Conservation (phyloP, 1,140 invertebrate genomes). For the Phortica variegata region DNA sequence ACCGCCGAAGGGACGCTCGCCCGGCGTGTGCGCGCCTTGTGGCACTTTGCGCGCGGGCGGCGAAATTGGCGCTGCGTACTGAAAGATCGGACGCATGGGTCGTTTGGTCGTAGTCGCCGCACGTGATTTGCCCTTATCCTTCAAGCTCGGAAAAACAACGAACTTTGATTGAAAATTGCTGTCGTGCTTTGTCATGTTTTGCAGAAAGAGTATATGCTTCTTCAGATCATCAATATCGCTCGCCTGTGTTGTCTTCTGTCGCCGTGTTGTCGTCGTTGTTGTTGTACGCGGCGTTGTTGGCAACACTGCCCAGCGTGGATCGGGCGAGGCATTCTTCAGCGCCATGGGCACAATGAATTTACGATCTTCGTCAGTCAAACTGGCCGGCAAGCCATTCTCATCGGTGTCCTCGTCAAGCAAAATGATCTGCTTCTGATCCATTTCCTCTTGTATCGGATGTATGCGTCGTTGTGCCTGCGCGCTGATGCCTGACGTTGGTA, state of each 20-base stretch:
- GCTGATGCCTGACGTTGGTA: conserved; percentile 19
- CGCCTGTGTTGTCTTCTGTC: conserved; percentile 15
- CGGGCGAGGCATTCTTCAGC: conserved; percentile 45
- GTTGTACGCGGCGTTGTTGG: conserved; percentile 7
- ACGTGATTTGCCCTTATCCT: conserved; percentile 29
- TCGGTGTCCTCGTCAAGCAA: conserved; percentile 52
- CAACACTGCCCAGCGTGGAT: conserved; percentile 23
- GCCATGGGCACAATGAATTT: conserved; percentile 56
- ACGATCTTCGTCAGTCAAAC: conserved; percentile 46
- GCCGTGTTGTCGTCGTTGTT: conserved; percentile 7
- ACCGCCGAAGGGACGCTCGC: conserved; percentile 32
- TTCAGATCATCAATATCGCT: conserved; percentile 53
- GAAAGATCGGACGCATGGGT: conserved; percentile 36
- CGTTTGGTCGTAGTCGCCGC: conserved; percentile 20
- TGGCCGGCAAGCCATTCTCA: conserved; percentile 44
- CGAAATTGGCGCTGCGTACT: conserved; percentile 43
- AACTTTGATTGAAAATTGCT: conserved; percentile 55
- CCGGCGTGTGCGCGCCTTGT: conserved; percentile 19
- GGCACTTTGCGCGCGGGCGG: conserved; percentile 38
- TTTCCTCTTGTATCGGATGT: conserved; percentile 51
- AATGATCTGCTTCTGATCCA: conserved; percentile 53
- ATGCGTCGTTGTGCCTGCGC: conserved; percentile 25
- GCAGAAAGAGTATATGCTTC: conserved; percentile 51
- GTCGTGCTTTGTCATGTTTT: conserved; percentile 51
- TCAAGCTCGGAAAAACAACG: conserved; percentile 52